Evolutionary conservation across 2,797 vertebrate species (phyloP).

Genomic region (Holocentrus rufus): DNA sequence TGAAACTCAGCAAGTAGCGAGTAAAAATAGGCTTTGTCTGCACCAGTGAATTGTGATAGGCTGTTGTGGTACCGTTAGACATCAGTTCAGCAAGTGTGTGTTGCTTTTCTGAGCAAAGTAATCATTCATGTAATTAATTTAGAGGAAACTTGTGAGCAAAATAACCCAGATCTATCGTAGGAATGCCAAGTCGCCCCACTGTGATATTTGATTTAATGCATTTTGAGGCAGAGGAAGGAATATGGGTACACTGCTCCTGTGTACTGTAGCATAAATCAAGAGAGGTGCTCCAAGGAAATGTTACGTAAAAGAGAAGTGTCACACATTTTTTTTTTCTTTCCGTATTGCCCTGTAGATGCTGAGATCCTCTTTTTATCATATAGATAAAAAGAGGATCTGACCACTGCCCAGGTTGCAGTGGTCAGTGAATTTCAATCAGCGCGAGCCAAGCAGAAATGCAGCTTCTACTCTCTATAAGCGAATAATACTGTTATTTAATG

Average conservation of each 20-base stretch:
- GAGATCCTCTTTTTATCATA: constrained; percentile 22
- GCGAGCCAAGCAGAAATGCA: background rate
- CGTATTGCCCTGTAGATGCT: constrained; percentile 33
- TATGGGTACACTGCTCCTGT: constrained; percentile 50
- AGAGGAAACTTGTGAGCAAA: constrained; percentile 76
- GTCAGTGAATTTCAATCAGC: constrained; percentile 17
- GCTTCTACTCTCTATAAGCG: background rate
- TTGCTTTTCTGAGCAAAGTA: constrained; percentile 79
- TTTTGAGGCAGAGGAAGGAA: constrained; percentile 62
- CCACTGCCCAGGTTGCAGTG: constrained; percentile 14
- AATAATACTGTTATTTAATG: background rate
- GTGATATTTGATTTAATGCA: constrained; percentile 78
- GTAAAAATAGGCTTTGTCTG: constrained; percentile 70
- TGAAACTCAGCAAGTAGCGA: constrained; percentile 52
- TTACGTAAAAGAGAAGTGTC: constrained; percentile 22
- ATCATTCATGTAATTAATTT: constrained; percentile 86
- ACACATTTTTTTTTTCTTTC: constrained; percentile 29
- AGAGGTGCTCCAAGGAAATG: constrained; percentile 44
- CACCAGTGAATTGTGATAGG: constrained; percentile 75
- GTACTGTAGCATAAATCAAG: constrained; percentile 64
- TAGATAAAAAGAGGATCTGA: background rate
- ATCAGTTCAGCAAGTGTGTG: constrained; percentile 64
- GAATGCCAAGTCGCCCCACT: constrained; percentile 71
- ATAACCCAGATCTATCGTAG: constrained; percentile 75
- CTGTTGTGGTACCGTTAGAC: constrained; percentile 74